A percentile compares a stretch with the other conserved stretches of the same genome.
Evolutionary conservation across 2,797 vertebrate genomes (phyloP).

Genomic region (Heteromormyrus szaboi): DNA sequence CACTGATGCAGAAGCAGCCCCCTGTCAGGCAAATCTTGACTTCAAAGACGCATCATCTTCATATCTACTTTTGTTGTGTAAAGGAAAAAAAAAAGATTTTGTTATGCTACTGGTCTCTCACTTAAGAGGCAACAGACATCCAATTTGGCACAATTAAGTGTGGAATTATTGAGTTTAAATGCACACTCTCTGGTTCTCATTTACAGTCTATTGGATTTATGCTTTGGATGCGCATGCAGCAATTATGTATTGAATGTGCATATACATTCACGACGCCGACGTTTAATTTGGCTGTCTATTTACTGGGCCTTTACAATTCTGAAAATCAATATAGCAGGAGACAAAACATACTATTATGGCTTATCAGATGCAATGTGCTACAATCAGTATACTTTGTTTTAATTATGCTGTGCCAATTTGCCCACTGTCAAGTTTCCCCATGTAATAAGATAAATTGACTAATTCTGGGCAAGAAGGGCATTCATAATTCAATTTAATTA

Average conservation of each 20-base stretch:
- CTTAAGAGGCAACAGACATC: neutral
- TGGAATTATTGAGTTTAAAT: neutral
- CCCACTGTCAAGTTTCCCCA: neutral
- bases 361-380: neutral
- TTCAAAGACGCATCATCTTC: neutral
- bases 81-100: neutral
- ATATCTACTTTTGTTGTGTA: neutral
- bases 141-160: neutral
- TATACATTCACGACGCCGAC: neutral
- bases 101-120: neutral
- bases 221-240: neutral
- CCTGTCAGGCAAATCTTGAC: neutral
- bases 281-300: neutral
- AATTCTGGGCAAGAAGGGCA: neutral
- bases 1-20: neutral
- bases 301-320: neutral
- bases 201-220: neutral
- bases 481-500: conserved; percentile 15
- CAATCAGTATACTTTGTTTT: conserved; percentile 2
- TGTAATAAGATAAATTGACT: conserved; percentile 8
- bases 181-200: neutral
- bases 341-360: neutral
- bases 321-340: conserved; percentile 8
- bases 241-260: neutral
- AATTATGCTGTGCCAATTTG: conserved; percentile 13